phyloP scores from a whole-genome alignment of 2,113 vertebrate species.

The Limnothrissa miodon region DNA sequence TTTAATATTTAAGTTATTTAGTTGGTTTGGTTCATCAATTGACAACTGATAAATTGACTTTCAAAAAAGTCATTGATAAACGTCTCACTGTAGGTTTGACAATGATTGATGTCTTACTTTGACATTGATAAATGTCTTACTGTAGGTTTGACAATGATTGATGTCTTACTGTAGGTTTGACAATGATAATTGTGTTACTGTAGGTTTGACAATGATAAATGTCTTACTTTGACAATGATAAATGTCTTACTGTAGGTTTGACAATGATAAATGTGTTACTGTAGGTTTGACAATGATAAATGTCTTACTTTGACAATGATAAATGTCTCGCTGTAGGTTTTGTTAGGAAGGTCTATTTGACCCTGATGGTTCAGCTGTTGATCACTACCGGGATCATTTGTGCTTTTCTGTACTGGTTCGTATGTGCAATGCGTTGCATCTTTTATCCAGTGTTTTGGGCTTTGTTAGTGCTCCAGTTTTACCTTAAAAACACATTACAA shows the following conservation, averaged over 20 bases:
- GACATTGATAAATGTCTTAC: slow-evolving; percentile 24
- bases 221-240: too few relatives aligned
- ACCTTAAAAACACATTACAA: not conserved
- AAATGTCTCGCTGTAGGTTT: slow-evolving; percentile 71
- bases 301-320: not conserved
- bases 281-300: not conserved
- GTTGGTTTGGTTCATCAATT: too few relatives aligned
- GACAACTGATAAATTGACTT: too few relatives aligned
- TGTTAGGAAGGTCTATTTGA: slow-evolving; percentile 77
- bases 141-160: slow-evolving; percentile 68
- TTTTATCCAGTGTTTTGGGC: not conserved
- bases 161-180: slow-evolving; percentile 74
- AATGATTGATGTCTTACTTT: slow-evolving; percentile 1
- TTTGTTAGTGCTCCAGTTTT: not conserved
- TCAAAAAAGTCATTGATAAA: too few relatives aligned
- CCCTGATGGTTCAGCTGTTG: slow-evolving; percentile 74
- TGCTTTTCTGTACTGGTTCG: slow-evolving; percentile 80
- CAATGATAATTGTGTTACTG: slow-evolving; percentile 24
- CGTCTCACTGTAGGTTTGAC: too few relatives aligned
- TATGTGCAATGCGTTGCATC: not conserved
- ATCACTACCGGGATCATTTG: slow-evolving; percentile 72
- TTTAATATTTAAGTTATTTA: too few relatives aligned
- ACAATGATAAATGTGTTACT: too few relatives aligned
- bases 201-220: too few relatives aligned
- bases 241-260: slow-evolving; percentile 73